phyloP scores from a whole-genome alignment of 2,113 vertebrate species.

The Oceanites oceanicus region DNA sequence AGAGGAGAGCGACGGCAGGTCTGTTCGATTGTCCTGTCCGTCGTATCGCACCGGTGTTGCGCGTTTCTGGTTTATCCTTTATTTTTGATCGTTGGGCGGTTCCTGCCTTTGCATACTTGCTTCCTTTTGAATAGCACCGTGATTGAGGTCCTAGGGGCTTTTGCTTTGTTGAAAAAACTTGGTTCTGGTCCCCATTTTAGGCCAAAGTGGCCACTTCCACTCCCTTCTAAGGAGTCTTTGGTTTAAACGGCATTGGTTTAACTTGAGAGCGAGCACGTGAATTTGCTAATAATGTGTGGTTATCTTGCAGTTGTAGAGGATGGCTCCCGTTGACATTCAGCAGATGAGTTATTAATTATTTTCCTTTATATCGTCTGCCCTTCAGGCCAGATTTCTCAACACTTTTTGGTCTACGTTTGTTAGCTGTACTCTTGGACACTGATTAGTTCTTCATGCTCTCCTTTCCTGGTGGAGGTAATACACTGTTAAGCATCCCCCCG shows the following conservation, averaged over 20 bases:
- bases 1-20: not conserved
- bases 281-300: conserved; percentile 7
- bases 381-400: not conserved
- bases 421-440: not conserved
- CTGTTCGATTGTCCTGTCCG: fast-evolving
- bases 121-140: not conserved
- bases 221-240: not conserved
- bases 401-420: not conserved
- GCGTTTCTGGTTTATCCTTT: not conserved
- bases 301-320: not conserved
- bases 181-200: not conserved
- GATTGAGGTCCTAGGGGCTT: not conserved
- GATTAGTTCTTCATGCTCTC: not conserved
- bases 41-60: fast-evolving
- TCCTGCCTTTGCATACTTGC: fast-evolving
- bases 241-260: not conserved
- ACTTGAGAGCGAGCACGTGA: not conserved
- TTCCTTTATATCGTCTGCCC: not conserved
- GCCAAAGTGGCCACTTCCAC: not conserved
- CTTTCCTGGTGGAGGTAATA: not conserved
- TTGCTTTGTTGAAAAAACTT: not conserved
- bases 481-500: not conserved
- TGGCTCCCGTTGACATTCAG: not conserved
- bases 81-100: not conserved
- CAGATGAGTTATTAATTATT: conserved; percentile 26